Evolutionary conservation across 1,140 invertebrate genomes (phyloP).

Genomic region (Carcinoscorpius rotundicauda): DNA sequence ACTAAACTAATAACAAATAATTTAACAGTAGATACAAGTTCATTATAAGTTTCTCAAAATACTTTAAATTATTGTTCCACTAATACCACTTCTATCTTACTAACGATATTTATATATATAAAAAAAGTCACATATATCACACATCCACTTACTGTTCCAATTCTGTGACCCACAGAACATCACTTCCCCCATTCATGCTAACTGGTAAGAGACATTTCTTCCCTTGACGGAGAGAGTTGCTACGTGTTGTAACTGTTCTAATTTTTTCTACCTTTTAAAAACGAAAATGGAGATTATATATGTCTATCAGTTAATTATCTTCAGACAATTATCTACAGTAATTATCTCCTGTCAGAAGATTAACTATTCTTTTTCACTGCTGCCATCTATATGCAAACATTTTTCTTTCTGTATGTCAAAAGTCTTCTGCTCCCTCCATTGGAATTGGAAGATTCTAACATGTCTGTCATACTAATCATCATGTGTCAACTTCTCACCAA

Average conservation of each 20-base stretch:
- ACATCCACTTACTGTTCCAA: slow-evolving; percentile 35
- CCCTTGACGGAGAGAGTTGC: slow-evolving; percentile 39
- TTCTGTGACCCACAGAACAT: slow-evolving; percentile 44
- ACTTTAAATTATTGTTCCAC: neutral
- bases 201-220: slow-evolving; percentile 36
- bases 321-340: too few species aligned
- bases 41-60: neutral
- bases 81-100: neutral
- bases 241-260: slow-evolving; percentile 41
- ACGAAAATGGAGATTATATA: slow-evolving; percentile 7
- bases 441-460: too few species aligned
- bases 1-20: neutral
- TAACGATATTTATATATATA: neutral
- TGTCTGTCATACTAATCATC: too few species aligned
- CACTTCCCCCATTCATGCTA: slow-evolving; percentile 37
- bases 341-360: too few species aligned
- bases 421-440: too few species aligned
- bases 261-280: slow-evolving; percentile 36
- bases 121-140: too few species aligned
- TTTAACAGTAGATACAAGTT: neutral
- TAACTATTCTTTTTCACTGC: too few species aligned
- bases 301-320: slow-evolving; percentile 1
- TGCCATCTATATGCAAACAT: too few species aligned
- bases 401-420: too few species aligned
- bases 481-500: too few species aligned